Evolutionary conservation across 2,888 invertebrate species (phyloP).

Genomic region (Marasmarcha lunaedactyla): DNA sequence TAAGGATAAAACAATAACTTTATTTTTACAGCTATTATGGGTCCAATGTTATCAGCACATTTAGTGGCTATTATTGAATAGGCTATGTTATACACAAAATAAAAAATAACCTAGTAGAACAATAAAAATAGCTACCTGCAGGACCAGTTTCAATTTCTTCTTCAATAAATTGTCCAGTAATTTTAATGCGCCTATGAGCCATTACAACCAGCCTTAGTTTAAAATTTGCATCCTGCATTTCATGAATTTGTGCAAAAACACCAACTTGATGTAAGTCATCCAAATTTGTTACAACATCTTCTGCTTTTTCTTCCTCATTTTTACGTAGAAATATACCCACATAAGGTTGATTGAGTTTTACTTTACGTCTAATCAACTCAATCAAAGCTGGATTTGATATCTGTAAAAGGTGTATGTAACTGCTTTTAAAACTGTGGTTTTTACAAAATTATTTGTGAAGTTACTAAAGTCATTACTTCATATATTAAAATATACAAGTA

Average conservation of each 20-base stretch:
- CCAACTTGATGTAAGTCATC: constrained; percentile 92
- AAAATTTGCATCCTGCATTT: constrained; percentile 95
- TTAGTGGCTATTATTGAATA: too few species aligned
- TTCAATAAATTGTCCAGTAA: constrained; percentile 83
- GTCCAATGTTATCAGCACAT: too few species aligned
- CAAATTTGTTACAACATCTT: constrained; percentile 81
- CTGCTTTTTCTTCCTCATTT: constrained; percentile 88
- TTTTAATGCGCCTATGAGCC: constrained; percentile 90
- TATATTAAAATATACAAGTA: too few species aligned
- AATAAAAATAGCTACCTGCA: constrained; percentile 56
- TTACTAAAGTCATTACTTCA: too few species aligned
- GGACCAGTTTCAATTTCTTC: constrained; percentile 73
- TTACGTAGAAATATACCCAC: constrained; percentile 96
- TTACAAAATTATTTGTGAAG: too few species aligned
- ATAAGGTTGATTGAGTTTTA: constrained; percentile 96
- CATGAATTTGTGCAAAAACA: constrained; percentile 97
- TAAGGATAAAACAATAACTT: too few species aligned
- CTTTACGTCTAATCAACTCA: constrained; percentile 91
- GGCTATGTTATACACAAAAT: too few species aligned
- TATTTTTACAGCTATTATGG: too few species aligned
- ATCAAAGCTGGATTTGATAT: constrained; percentile 88
- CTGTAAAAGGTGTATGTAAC: constrained; percentile 57
- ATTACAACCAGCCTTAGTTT: constrained; percentile 91
- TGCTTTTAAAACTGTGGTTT: background rate
- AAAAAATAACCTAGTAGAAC: too few species aligned